These are phyloP conservation scores for Gadus chalcogrammus DNA, from an alignment of 2,113 vertebrate genomes.

Conservation along the genomic window DNA sequence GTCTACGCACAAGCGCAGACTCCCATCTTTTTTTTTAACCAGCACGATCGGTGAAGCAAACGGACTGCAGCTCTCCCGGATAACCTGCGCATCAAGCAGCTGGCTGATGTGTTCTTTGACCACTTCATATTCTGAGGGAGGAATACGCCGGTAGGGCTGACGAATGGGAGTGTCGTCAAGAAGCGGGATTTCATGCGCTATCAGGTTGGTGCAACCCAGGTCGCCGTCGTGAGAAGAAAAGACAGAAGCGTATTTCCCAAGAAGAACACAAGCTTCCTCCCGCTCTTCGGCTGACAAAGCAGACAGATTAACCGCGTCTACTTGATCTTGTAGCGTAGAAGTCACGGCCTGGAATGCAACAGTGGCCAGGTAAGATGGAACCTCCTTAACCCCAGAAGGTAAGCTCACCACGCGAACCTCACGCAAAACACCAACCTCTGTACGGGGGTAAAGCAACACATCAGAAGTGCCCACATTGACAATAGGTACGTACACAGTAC, in stretches of 20 bases:
- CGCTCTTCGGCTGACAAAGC: neutral
- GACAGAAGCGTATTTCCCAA: neutral
- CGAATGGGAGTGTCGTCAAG: neutral
- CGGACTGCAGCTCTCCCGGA: neutral
- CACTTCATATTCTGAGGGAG: no score
- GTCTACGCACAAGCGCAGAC: no score
- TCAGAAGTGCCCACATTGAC: neutral
- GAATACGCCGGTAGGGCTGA: neutral
- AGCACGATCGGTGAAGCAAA: neutral
- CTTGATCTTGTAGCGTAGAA: neutral
- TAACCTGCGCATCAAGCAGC: neutral
- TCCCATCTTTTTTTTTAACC: neutral
- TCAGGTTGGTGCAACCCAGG: constrained; percentile 6
- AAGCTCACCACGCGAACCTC: neutral
- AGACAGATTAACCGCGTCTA: neutral
- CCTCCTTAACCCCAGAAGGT: neutral
- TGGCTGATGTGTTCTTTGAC: no score
- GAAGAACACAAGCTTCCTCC: neutral
- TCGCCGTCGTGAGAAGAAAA: constrained; percentile 2
- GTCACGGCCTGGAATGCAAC: neutral
- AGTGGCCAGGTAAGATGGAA: neutral
- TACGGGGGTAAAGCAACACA: neutral
- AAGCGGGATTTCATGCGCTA: constrained; percentile 11
- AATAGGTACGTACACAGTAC: neutral
- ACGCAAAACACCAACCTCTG: neutral